A percentile compares a stretch with the other conserved stretches of the same genome.
Evolutionary conservation across 2,888 invertebrate species (phyloP).

Genomic region (Chalcis sispes): DNA sequence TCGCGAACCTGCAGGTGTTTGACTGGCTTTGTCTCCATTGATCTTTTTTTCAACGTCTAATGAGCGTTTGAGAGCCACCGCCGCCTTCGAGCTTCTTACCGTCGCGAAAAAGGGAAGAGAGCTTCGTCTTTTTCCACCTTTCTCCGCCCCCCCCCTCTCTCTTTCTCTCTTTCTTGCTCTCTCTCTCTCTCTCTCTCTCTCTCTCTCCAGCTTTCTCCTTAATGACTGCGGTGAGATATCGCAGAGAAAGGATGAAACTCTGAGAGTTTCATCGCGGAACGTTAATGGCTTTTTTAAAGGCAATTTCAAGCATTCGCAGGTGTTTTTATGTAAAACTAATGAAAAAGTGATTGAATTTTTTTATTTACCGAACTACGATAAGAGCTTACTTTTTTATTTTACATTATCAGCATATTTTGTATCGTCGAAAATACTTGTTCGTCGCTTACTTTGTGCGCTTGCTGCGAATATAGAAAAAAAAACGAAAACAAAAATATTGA

Average conservation of each 20-base stretch:
- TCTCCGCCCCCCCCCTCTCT: too few relatives aligned
- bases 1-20: conserved; percentile 54
- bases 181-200: conserved; percentile 4
- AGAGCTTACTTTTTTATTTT: background rate
- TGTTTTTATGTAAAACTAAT: conserved; percentile 39
- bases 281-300: conserved; percentile 53
- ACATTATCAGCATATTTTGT: too few relatives aligned
- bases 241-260: conserved; percentile 36
- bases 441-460: too few relatives aligned
- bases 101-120: background rate
- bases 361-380: background rate
- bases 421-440: too few relatives aligned
- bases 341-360: conserved; percentile 41
- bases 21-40: conserved; percentile 37
- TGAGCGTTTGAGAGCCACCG: conserved; percentile 57
- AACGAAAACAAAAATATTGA: too few relatives aligned
- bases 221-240: conserved; percentile 46
- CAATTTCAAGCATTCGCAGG: conserved; percentile 30
- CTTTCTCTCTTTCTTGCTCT: conserved; percentile 12
- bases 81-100: conserved; percentile 25
- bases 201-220: conserved; percentile 33
- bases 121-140: conserved; percentile 40
- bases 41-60: conserved; percentile 43
- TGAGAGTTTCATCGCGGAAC: conserved; percentile 45
- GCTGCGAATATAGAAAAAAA: too few relatives aligned